These are phyloP conservation scores for Centruroides vittatus DNA, from an alignment of 1,140 invertebrate genomes.

Conservation along the genomic window DNA sequence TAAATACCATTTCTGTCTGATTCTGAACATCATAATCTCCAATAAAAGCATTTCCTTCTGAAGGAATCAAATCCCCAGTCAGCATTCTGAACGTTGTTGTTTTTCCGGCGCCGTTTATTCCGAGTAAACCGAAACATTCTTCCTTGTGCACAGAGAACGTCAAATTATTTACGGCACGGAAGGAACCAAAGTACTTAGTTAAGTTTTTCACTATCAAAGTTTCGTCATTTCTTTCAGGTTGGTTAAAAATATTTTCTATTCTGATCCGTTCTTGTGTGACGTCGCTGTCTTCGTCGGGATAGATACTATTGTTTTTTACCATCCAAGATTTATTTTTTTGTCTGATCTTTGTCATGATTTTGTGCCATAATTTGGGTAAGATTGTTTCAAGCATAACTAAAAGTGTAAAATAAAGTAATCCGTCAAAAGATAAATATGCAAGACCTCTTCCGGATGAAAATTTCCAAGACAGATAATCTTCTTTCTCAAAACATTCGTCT, in stretches of 20 bases:
- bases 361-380: no score
- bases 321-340: no score
- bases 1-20: no score
- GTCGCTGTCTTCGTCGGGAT: slow-evolving; percentile 2
- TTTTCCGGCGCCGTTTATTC: slow-evolving; percentile 74
- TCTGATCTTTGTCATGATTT: no score
- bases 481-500: neutral
- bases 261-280: slow-evolving; percentile 2
- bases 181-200: slow-evolving; percentile 9
- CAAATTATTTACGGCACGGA: slow-evolving; percentile 49
- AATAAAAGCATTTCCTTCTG: slow-evolving; percentile 4
- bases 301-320: no score
- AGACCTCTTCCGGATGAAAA: slow-evolving; percentile 2
- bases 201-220: slow-evolving; percentile 12
- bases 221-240: neutral
- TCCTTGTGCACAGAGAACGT: slow-evolving; percentile 54
- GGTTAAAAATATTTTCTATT: neutral
- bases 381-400: slow-evolving; percentile 10
- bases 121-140: slow-evolving; percentile 70
- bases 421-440: slow-evolving; percentile 7
- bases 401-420: slow-evolving; percentile 9
- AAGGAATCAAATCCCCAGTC: slow-evolving; percentile 26
- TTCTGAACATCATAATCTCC: neutral
- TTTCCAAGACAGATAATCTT: neutral
- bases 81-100: slow-evolving; percentile 68